Percentiles rank a stretch among this genome's conserved stretches.
phyloP scores from a whole-genome alignment of 2,797 vertebrate genomes.

The Oryzias dopingdopingensis region DNA sequence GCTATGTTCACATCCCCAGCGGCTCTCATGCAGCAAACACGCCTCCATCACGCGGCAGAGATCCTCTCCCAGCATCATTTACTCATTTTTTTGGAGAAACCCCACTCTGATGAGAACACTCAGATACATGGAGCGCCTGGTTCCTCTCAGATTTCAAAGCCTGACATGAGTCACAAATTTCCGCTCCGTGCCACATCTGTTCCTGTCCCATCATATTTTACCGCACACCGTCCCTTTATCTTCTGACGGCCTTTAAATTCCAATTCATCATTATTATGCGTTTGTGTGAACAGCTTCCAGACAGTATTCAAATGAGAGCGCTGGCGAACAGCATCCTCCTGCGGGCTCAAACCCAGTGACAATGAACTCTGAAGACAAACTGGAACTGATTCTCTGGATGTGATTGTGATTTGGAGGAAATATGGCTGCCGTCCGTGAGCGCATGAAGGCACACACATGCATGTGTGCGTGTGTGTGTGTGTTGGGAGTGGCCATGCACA shows the following conservation, averaged over 20 bases:
- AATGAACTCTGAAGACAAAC: slow-evolving; percentile 1
- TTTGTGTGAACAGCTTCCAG: slow-evolving; percentile 31
- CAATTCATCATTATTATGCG: slow-evolving; percentile 47
- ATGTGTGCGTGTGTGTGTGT: slow-evolving; percentile 4
- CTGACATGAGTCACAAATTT: slow-evolving; percentile 20
- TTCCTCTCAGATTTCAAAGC: slow-evolving; percentile 38
- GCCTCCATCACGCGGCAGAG: background rate
- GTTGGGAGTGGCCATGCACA: slow-evolving; percentile 29
- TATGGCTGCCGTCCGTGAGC: slow-evolving; percentile 6
- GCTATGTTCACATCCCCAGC: too few species aligned
- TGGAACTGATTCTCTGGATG: slow-evolving; percentile 26
- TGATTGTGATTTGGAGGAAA: slow-evolving; percentile 25
- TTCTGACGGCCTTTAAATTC: slow-evolving; percentile 44
- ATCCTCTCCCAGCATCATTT: background rate
- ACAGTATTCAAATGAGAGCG: slow-evolving; percentile 41
- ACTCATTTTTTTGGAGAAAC: slow-evolving; percentile 9
- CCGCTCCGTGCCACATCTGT: slow-evolving; percentile 30
- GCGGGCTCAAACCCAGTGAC: slow-evolving; percentile 11
- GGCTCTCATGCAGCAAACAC: too few species aligned
- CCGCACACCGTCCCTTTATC: slow-evolving; percentile 36
- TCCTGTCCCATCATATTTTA: slow-evolving; percentile 19
- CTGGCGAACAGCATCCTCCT: slow-evolving; percentile 12
- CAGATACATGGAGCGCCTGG: background rate
- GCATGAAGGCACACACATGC: slow-evolving; percentile 6
- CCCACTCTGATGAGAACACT: slow-evolving; percentile 9